Evolutionary conservation across 1,140 invertebrate species (phyloP).

Genomic region (Homarus americanus): DNA sequence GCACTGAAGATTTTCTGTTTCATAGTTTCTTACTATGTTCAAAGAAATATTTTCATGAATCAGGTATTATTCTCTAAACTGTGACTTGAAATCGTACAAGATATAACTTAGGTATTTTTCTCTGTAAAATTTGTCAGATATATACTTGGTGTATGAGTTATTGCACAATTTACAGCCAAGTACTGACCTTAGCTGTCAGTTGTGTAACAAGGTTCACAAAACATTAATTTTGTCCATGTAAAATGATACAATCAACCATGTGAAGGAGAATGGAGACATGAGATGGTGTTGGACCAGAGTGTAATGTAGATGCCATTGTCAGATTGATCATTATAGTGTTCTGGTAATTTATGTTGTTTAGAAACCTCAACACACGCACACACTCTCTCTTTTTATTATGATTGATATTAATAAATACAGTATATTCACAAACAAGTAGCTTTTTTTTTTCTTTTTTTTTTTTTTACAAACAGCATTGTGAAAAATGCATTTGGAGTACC

Average conservation of each 20-base stretch:
- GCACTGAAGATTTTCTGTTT: background rate
- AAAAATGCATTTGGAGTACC: no score
- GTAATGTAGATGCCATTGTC: no score
- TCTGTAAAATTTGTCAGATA: background rate
- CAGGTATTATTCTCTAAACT: constrained; percentile 21
- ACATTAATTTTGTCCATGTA: background rate
- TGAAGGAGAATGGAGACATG: no score
- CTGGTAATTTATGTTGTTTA: no score
- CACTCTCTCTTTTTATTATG: no score
- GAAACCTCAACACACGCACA: no score
- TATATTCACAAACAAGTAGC: no score
- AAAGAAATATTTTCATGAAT: background rate
- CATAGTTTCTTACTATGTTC: constrained; percentile 7
- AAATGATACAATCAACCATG: background rate
- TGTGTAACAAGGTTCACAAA: background rate
- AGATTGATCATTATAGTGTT: no score
- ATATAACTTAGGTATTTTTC: constrained; percentile 13
- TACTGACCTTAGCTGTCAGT: background rate
- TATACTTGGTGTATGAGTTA: background rate
- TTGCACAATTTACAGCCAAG: background rate
- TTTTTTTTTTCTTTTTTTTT: no score
- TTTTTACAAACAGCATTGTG: no score
- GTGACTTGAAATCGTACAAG: constrained; percentile 17
- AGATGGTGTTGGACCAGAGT: no score
- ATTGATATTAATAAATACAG: no score